A percentile compares a stretch with the other conserved stretches of the same genome.
Conservation (phyloP, 1,140 invertebrate genomes). For the Acromyrmex heyeri region DNA sequence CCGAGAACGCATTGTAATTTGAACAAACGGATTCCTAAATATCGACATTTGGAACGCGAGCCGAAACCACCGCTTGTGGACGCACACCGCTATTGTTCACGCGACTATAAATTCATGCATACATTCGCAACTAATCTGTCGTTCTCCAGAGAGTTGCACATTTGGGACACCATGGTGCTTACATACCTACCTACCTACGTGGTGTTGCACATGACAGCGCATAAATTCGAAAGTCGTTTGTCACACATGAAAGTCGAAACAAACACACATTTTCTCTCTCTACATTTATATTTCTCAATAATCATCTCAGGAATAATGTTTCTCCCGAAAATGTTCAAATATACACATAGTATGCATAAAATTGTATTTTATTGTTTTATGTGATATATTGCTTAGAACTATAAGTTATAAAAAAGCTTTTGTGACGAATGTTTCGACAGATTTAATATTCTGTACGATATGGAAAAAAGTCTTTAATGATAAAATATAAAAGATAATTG, state of each 20-base stretch:
- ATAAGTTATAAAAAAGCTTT: neutral
- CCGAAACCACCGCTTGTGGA: slow-evolving; percentile 24
- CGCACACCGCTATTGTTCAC: slow-evolving; percentile 45
- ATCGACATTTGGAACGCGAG: slow-evolving; percentile 61
- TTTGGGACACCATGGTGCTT: neutral
- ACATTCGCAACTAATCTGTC: slow-evolving; percentile 32
- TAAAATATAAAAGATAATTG: neutral
- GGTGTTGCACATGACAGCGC: slow-evolving; percentile 9
- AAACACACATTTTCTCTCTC: slow-evolving; percentile 5
- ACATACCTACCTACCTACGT: neutral
- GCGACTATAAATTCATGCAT: slow-evolving; percentile 63
- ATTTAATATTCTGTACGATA: neutral
- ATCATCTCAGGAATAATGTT: slow-evolving; percentile 13
- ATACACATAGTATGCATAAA: neutral
- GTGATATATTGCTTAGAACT: neutral
- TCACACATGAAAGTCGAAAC: slow-evolving; percentile 66
- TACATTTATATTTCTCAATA: slow-evolving; percentile 20
- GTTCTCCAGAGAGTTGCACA: slow-evolving; percentile 44
- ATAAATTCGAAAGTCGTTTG: slow-evolving; percentile 44
- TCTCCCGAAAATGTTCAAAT: neutral
- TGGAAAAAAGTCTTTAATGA: neutral
- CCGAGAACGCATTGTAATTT: slow-evolving; percentile 33
- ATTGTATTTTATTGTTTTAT: neutral
- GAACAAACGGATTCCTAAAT: slow-evolving; percentile 53
- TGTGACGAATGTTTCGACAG: neutral